phyloP scores from a whole-genome alignment of 2,113 vertebrate genomes.

The Thinocorus orbignyianus region DNA sequence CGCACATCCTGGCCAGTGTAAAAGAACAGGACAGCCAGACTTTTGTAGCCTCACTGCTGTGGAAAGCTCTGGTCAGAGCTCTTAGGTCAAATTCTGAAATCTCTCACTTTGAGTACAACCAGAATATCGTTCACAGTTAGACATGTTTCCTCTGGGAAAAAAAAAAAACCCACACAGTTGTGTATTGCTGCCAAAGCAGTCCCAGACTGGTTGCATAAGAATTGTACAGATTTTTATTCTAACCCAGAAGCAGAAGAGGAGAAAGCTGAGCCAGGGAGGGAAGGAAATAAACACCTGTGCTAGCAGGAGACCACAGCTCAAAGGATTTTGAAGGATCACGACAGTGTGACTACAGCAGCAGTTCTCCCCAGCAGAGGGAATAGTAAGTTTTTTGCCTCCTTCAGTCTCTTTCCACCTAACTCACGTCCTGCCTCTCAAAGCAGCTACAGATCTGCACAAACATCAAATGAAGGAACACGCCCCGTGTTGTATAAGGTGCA shows the following conservation, averaged over 20 bases:
- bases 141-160: background rate
- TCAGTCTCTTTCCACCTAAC: background rate
- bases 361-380: background rate
- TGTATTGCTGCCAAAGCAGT: background rate
- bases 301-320: background rate
- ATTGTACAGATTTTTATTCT: background rate
- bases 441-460: background rate
- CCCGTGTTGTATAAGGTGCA: background rate
- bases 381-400: background rate
- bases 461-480: accelerated
- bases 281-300: background rate
- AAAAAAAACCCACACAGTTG: accelerated
- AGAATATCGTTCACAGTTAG: background rate
- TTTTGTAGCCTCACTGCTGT: background rate
- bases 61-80: background rate
- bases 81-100: background rate
- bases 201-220: background rate
- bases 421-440: background rate
- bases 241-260: background rate
- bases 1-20: background rate
- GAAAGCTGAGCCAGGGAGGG: background rate
- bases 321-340: background rate
- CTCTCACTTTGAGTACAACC: background rate
- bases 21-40: background rate
- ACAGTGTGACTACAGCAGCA: background rate